Percentiles rank a stretch among this genome's conserved stretches.
These are phyloP conservation scores for Pholis gunnellus DNA, from an alignment of 2,113 vertebrate species.

Conservation along the genomic window DNA sequence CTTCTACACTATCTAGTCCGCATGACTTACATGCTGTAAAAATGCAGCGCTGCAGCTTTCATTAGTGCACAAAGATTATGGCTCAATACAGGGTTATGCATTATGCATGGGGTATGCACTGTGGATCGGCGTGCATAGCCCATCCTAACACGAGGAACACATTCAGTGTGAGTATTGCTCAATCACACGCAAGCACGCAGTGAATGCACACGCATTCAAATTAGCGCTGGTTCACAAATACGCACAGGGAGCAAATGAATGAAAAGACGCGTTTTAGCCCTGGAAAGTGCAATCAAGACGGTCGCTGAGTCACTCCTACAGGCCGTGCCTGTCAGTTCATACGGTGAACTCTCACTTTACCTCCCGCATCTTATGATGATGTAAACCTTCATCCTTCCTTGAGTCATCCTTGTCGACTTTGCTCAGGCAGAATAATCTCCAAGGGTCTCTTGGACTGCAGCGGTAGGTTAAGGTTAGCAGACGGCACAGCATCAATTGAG, in stretches of 20 bases:
- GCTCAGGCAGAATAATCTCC: not conserved
- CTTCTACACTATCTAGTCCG: constrained; percentile 62
- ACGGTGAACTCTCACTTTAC: constrained; percentile 4
- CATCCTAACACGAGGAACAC: constrained; percentile 54
- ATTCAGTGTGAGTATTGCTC: constrained; percentile 50
- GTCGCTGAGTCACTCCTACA: constrained; percentile 2
- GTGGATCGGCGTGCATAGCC: not conserved
- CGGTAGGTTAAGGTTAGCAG: not conserved
- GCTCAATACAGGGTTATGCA: constrained; percentile 75
- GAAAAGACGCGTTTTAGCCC: constrained; percentile 16
- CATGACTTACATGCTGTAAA: constrained; percentile 65
- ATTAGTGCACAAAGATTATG: constrained; percentile 80
- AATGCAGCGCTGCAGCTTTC: constrained; percentile 72
- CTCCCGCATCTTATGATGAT: constrained; percentile 1
- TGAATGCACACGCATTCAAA: constrained; percentile 46
- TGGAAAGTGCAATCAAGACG: constrained; percentile 16
- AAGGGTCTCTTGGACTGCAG: not conserved
- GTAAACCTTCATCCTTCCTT: not conserved
- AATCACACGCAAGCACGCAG: constrained; percentile 7
- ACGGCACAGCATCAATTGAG: not conserved
- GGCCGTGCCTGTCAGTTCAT: constrained; percentile 4
- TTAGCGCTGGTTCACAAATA: constrained; percentile 12
- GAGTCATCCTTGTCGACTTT: not conserved
- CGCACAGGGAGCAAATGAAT: not conserved
- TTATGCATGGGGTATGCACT: constrained; percentile 72